Conservation (phyloP, 2,797 vertebrate genomes). For the Spheniscus humboldti region DNA sequence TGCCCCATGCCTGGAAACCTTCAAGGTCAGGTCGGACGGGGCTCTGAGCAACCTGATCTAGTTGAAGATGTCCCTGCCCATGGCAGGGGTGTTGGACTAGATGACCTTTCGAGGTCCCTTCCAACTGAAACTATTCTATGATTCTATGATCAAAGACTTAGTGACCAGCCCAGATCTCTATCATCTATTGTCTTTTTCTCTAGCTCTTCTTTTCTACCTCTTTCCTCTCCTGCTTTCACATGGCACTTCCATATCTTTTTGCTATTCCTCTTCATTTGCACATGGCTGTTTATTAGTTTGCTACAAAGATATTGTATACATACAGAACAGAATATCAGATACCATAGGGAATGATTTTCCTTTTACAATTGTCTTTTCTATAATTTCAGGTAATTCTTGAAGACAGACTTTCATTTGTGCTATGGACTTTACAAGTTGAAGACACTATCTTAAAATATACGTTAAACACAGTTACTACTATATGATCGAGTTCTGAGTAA, state of each 20-base stretch:
- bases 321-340: background rate
- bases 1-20: too few species aligned
- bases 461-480: background rate
- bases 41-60: too few species aligned
- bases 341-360: background rate
- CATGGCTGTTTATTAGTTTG: background rate
- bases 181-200: background rate
- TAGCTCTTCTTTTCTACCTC: background rate
- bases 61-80: too few species aligned
- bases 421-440: background rate
- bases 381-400: background rate
- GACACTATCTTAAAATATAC: background rate
- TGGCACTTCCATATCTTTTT: background rate
- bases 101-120: too few species aligned
- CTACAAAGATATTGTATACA: background rate
- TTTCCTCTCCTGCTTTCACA: background rate
- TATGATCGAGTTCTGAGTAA: background rate
- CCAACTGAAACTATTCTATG: too few species aligned
- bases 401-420: background rate
- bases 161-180: background rate
- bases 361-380: background rate
- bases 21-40: too few species aligned
- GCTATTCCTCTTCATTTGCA: background rate
- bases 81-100: too few species aligned
- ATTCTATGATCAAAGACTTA: background rate